Base-by-base conservation (phyloP, 2,797 vertebrate genomes). In the Schizopygopsis pylzovi region DNA sequence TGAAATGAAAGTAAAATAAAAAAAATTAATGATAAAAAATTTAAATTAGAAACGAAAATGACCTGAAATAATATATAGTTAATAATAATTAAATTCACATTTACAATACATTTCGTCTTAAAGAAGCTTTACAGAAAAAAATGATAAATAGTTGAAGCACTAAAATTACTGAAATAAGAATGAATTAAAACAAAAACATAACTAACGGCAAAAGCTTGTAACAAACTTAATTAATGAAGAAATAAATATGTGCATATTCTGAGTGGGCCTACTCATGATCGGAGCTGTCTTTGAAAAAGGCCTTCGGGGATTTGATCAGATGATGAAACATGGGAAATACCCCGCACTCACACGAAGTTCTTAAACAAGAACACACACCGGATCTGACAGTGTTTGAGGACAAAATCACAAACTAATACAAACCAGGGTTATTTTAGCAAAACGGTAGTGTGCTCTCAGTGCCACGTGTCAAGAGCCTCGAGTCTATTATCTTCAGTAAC, bases 401-500 rank as follows among this genome's bases (percentile, higher is more conserved):
- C 72, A 76, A 41, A 59, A 25, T 18, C 39, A 45, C 39, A 28
- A 79, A 61, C 8, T 25, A 63, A 56, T 39, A 41, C 33, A 39
- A 41, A 25, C 12, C 1, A 43, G n/a, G 39, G 75, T 22, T 28
- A 61, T 79, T 79, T 43, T 11, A 41, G 13, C 56, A 61, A 79
- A 79, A 79, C 20, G 39, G 37, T 18, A 11, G n/a, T 63, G 77
- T 63, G 67, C 59, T 67, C 72, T 72, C 12, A n/a, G 65, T 79
- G 80, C 16, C 39, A 79, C 41, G 47, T 71, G 63, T 81, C 81
- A 81, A 79, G 76, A 84, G 63, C n/a, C 56, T 78, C 3, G 13
- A 70, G 63, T 79, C 82, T 82, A 82, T 45, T 63, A 80, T 65
- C 65, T 61, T 73, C 47, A 86, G 75, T 61, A 82, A 56, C 61